These are phyloP conservation scores for Idaea straminata DNA, from an alignment of 2,888 invertebrate species.

Conservation along the genomic window DNA sequence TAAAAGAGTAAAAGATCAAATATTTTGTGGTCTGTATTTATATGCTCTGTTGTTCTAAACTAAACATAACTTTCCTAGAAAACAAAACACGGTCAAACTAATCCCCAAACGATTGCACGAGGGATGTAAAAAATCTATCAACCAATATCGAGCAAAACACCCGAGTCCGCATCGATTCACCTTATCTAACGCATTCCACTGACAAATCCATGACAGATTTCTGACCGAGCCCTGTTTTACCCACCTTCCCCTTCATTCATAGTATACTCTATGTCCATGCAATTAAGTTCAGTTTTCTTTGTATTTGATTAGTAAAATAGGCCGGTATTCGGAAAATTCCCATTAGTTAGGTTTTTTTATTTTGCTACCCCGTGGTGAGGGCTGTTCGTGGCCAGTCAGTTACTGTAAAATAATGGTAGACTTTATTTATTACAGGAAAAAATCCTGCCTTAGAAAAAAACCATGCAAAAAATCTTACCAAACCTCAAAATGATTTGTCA, in stretches of 20 bases:
- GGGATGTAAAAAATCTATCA: not conserved
- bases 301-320: slow-evolving; percentile 16
- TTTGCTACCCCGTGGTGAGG: slow-evolving; percentile 29
- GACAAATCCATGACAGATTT: slow-evolving; percentile 50
- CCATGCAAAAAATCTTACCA: not conserved
- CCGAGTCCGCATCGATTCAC: slow-evolving; percentile 36
- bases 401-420: not conserved
- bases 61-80: not conserved
- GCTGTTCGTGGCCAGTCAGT: slow-evolving; percentile 12
- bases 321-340: slow-evolving; percentile 42
- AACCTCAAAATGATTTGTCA: not conserved
- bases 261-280: slow-evolving; percentile 9
- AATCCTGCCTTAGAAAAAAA: not conserved
- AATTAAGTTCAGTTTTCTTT: slow-evolving; percentile 23
- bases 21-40: too few relatives aligned
- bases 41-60: not conserved
- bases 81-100: not conserved
- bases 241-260: slow-evolving; percentile 14
- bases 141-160: slow-evolving; percentile 15
- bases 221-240: slow-evolving; percentile 33
- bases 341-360: slow-evolving; percentile 30
- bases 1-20: too few relatives aligned
- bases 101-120: slow-evolving; percentile 7
- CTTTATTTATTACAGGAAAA: not conserved
- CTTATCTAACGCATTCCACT: slow-evolving; percentile 36